phyloP scores from a whole-genome alignment of 2,797 vertebrate genomes.

The Sebastes nivosus region DNA sequence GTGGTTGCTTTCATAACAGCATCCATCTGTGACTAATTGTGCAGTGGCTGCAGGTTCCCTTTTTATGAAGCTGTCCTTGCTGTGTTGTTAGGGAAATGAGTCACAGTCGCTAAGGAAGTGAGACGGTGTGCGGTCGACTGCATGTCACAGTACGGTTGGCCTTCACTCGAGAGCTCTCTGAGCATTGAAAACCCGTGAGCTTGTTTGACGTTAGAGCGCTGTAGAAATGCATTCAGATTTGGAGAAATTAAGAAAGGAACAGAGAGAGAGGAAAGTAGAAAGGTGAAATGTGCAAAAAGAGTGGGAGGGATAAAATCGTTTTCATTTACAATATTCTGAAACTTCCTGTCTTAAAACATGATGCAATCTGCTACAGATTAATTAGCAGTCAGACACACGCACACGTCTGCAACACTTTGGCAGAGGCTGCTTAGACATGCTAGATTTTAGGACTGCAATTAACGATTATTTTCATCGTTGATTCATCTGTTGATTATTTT shows the following conservation, averaged over 20 bases:
- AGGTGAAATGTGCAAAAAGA: background rate
- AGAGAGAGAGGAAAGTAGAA: background rate
- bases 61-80: slow-evolving; percentile 66
- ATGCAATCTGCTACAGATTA: background rate
- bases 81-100: slow-evolving; percentile 83
- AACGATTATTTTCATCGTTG: background rate
- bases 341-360: background rate
- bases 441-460: background rate
- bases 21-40: slow-evolving; percentile 57
- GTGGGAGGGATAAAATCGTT: slow-evolving; percentile 6
- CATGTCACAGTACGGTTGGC: slow-evolving; percentile 58
- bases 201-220: background rate
- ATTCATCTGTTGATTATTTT: background rate
- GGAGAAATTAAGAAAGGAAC: slow-evolving; percentile 5
- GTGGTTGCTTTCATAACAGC: slow-evolving; percentile 39
- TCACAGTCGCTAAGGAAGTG: slow-evolving; percentile 83
- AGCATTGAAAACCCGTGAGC: slow-evolving; percentile 6
- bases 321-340: slow-evolving; percentile 1
- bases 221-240: slow-evolving; percentile 5
- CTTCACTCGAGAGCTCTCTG: slow-evolving; percentile 55
- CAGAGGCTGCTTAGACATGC: background rate
- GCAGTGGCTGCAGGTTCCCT: slow-evolving; percentile 62
- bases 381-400: background rate
- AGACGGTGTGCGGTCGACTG: slow-evolving; percentile 76
- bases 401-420: background rate